These are phyloP conservation scores for Ashinkailepas kermadecensis DNA, from an alignment of 2,888 invertebrate species.

Conservation along the genomic window DNA sequence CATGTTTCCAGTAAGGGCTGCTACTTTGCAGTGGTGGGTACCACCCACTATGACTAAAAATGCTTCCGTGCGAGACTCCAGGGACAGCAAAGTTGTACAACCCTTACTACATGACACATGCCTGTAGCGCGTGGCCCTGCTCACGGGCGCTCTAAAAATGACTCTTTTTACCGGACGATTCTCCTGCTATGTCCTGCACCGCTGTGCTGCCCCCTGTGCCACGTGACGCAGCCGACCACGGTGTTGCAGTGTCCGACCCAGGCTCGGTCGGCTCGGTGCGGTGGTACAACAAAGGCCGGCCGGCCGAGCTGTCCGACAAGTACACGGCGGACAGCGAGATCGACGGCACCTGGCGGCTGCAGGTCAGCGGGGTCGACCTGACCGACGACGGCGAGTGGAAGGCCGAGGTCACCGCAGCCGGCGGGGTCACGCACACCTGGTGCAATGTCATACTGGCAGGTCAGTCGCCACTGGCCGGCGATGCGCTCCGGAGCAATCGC, in stretches of 20 bases:
- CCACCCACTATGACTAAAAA: too few species aligned
- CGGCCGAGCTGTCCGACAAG: slow-evolving; percentile 52
- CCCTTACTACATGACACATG: too few species aligned
- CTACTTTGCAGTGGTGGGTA: too few species aligned
- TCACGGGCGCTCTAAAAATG: too few species aligned
- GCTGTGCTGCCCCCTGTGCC: too few species aligned
- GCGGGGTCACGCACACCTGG: slow-evolving; percentile 29
- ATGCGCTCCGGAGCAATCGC: not conserved
- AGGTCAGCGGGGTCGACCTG: slow-evolving; percentile 65
- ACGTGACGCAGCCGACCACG: too few species aligned
- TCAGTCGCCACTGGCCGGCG: slow-evolving; percentile 21
- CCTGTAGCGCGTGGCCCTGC: too few species aligned
- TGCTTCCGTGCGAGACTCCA: too few species aligned
- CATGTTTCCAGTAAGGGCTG: too few species aligned
- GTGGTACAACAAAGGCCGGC: slow-evolving; percentile 33
- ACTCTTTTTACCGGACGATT: too few species aligned
- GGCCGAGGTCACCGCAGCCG: slow-evolving; percentile 30
- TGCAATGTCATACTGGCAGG: slow-evolving; percentile 34
- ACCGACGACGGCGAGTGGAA: slow-evolving; percentile 62
- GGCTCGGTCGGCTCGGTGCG: slow-evolving; percentile 27
- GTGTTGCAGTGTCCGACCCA: slow-evolving; percentile 28
- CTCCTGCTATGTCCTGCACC: too few species aligned
- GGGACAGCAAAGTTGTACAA: too few species aligned
- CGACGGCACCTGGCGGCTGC: slow-evolving; percentile 68
- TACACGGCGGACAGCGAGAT: slow-evolving; percentile 73